Conservation (phyloP, 2,113 vertebrate genomes). For the Tursiops truncatus region DNA sequence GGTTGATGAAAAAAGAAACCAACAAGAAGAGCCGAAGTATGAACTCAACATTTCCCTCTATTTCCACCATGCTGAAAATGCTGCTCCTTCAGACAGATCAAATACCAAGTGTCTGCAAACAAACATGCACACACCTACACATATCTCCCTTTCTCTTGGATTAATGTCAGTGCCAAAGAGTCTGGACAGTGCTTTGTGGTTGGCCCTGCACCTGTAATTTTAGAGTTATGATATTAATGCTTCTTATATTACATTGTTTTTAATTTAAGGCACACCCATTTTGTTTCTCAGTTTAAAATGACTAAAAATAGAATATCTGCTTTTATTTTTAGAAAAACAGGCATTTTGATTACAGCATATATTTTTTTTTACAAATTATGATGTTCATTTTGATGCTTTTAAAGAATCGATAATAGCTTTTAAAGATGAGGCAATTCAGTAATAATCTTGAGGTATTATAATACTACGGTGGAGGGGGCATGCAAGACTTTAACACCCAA, state of each 20-base stretch:
- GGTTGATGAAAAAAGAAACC: neutral
- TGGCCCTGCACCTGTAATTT: neutral
- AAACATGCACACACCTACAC: too few relatives aligned
- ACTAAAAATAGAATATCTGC: neutral
- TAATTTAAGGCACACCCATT: neutral
- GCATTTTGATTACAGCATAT: neutral
- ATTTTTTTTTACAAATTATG: neutral
- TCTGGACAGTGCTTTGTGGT: neutral
- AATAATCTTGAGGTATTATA: neutral
- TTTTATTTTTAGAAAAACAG: conserved; percentile 38
- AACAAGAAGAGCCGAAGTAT: neutral
- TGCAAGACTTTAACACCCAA: neutral
- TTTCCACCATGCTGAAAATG: neutral
- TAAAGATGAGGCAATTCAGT: neutral
- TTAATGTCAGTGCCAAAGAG: neutral
- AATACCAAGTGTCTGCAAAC: neutral
- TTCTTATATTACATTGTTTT: neutral
- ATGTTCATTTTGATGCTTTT: neutral
- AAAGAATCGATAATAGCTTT: neutral
- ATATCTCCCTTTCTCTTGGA: neutral
- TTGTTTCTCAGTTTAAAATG: conserved; percentile 13
- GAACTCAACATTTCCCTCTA: neutral
- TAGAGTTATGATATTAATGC: neutral
- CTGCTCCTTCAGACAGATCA: neutral
- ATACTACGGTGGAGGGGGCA: neutral